Percentiles rank a stretch among this genome's conserved stretches.
Evolutionary conservation across 2,113 vertebrate species (phyloP).

Genomic region (Xenopus tropicalis): UCB_Xtro_10.0 CM004443.2:16644501-16645000

Average conservation of each 20-base stretch:
- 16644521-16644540: conserved; percentile 14
- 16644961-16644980: conserved; percentile 59
- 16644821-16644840: no score
- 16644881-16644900: conserved; percentile 52
- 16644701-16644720: no score
- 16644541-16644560: conserved; percentile 37
- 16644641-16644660: no score
- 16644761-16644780: no score
- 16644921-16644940: conserved; percentile 72
- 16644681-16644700: no score
- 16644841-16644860: no score
- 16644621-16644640: no score
- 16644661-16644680: no score
- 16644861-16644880: conserved; percentile 60
- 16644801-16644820: no score
- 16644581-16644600: conserved; percentile 44
- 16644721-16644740: no score
- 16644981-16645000: conserved; percentile 76
- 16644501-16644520: conserved; percentile 31
- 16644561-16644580: conserved; percentile 30
- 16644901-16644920: conserved; percentile 78
- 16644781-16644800: no score
- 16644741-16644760: no score
- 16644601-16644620: not conserved
- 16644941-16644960: conserved; percentile 59